A percentile compares a stretch with the other conserved stretches of the same genome.
These are phyloP conservation scores for Sebastes fasciatus DNA, from an alignment of 2,113 vertebrate species.

Conservation along the genomic window DNA sequence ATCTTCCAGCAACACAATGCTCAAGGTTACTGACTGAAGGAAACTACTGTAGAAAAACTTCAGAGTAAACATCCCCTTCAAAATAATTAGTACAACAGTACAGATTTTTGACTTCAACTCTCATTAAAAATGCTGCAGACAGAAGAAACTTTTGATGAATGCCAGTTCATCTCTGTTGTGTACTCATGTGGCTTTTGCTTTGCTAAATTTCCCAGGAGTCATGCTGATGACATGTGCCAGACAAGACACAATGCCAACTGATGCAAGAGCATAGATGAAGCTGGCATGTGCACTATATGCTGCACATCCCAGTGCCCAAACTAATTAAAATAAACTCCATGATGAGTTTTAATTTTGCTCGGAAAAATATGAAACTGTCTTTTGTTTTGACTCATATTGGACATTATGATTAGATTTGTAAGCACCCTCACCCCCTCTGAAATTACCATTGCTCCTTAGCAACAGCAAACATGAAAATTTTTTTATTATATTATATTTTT, in stretches of 20 bases:
- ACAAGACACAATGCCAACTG: conserved; percentile 18
- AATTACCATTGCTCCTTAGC: conserved; percentile 1
- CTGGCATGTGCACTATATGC: conserved; percentile 12
- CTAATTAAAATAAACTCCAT: conserved; percentile 43
- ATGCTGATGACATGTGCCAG: conserved; percentile 12
- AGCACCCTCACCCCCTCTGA: not conserved
- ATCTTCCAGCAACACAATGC: conserved; percentile 35
- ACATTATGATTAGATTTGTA: not conserved
- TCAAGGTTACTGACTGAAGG: conserved; percentile 51
- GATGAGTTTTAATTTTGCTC: conserved; percentile 26
- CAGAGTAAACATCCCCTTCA: not conserved
- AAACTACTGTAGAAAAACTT: conserved; percentile 1
- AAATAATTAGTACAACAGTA: not conserved
- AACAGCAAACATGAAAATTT: conserved; percentile 1
- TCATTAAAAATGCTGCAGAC: not conserved
- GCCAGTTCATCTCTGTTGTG: conserved; percentile 10
- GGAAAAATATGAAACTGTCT: conserved; percentile 13
- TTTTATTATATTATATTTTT: not conserved
- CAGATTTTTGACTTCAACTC: not conserved
- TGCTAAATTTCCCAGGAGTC: conserved; percentile 35
- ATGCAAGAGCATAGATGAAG: conserved; percentile 19
- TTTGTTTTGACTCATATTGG: not conserved
- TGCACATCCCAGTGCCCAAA: conserved; percentile 31
- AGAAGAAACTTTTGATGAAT: conserved; percentile 7
- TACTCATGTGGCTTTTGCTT: conserved; percentile 31